These are phyloP conservation scores for Pyrochroa serraticornis DNA, from an alignment of 2,888 invertebrate species.

Conservation along the genomic window DNA sequence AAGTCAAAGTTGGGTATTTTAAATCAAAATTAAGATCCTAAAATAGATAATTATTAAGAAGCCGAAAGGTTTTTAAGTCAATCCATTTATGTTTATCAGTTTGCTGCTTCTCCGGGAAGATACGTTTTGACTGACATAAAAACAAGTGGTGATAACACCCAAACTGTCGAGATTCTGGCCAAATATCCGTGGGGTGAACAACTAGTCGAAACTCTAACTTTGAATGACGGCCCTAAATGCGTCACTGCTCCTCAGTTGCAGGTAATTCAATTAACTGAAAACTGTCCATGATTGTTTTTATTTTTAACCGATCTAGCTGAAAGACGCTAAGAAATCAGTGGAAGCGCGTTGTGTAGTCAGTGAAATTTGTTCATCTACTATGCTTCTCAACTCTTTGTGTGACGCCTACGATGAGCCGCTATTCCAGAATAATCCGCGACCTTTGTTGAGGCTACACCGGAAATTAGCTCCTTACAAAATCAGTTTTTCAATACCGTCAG, in stretches of 20 bases:
- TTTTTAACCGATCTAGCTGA: conserved; percentile 45
- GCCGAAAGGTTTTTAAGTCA: too few relatives aligned
- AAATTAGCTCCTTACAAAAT: conserved; percentile 80
- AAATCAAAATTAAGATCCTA: too few relatives aligned
- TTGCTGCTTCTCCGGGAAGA: conserved; percentile 74
- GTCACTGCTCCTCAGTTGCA: conserved; percentile 40
- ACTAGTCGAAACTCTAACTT: conserved; percentile 67
- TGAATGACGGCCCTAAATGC: conserved; percentile 44
- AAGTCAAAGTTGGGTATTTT: too few relatives aligned
- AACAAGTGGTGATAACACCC: conserved; percentile 55
- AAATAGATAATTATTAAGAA: too few relatives aligned
- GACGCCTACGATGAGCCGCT: conserved; percentile 64
- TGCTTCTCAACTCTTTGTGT: conserved; percentile 63
- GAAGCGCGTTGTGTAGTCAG: conserved; percentile 58
- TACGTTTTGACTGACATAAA: conserved; percentile 68
- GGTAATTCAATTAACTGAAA: conserved; percentile 30
- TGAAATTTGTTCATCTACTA: conserved; percentile 60
- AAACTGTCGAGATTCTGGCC: conserved; percentile 67
- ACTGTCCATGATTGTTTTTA: conserved; percentile 3
- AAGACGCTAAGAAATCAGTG: conserved; percentile 52
- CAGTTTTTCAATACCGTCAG: conserved; percentile 63
- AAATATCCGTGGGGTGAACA: conserved; percentile 68
- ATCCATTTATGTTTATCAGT: too few relatives aligned
- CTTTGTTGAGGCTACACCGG: conserved; percentile 67
- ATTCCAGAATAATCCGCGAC: conserved; percentile 57